A percentile compares a stretch with the other conserved stretches of the same genome.
Conservation (phyloP, 2,113 vertebrate species). For the Pantherophis guttatus region DNA sequence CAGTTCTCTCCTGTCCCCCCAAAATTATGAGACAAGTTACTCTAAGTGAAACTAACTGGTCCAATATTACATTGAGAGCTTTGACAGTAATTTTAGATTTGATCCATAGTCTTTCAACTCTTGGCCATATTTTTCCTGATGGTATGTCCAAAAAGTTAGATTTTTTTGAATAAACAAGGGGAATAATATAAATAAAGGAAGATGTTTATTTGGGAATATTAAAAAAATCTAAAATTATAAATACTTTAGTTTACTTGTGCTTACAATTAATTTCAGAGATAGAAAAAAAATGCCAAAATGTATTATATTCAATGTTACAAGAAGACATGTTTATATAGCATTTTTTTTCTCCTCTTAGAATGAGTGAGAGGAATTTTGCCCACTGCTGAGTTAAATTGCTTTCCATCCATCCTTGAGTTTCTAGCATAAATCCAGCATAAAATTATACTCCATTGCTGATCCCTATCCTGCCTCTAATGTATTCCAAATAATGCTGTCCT, state of each 20-base stretch:
- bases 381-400: background rate
- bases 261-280: background rate
- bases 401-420: background rate
- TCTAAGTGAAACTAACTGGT: background rate
- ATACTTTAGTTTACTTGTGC: background rate
- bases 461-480: background rate
- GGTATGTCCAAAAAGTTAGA: background rate
- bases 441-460: background rate
- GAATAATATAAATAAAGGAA: background rate
- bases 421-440: background rate
- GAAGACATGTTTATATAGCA: background rate
- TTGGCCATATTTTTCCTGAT: background rate
- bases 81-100: background rate
- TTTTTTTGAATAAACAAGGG: background rate
- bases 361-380: background rate
- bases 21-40: background rate
- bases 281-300: background rate
- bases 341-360: background rate
- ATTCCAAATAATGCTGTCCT: background rate
- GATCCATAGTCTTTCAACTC: background rate
- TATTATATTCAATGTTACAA: background rate
- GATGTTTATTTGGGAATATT: background rate
- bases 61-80: background rate
- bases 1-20: background rate
- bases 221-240: background rate